These are phyloP conservation scores for Polydrusus cervinus DNA, from an alignment of 2,888 invertebrate species.

Conservation along the genomic window DNA sequence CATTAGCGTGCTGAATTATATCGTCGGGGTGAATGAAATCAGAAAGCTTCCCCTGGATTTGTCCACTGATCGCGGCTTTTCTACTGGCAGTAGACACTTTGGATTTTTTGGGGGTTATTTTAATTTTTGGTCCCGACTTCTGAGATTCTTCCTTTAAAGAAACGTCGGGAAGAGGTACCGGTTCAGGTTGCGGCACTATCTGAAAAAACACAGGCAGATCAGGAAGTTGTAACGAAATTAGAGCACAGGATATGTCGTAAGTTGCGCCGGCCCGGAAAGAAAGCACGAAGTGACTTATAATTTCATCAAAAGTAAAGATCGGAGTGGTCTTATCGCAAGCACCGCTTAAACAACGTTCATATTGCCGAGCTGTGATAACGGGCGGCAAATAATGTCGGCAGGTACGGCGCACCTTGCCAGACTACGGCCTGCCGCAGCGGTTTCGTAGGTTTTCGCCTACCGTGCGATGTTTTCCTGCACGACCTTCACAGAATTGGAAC, in stretches of 20 bases:
- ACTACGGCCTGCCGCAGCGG: constrained; percentile 49
- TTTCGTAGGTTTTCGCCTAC: constrained; percentile 48
- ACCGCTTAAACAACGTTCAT: constrained; percentile 51
- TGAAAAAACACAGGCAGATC: constrained; percentile 57
- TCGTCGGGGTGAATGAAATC: constrained; percentile 73
- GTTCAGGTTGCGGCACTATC: constrained; percentile 65
- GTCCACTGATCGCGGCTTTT: constrained; percentile 49
- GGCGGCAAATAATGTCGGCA: constrained; percentile 53
- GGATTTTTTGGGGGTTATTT: constrained; percentile 55
- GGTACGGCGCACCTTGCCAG: constrained; percentile 61
- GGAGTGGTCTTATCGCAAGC: constrained; percentile 57
- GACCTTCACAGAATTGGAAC: constrained; percentile 60
- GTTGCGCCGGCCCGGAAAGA: constrained; percentile 40
- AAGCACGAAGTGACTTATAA: constrained; percentile 55
- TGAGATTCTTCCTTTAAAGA: constrained; percentile 54
- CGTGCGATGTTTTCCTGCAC: constrained; percentile 55
- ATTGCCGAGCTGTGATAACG: constrained; percentile 44
- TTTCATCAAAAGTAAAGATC: constrained; percentile 63
- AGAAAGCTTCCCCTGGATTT: constrained; percentile 42
- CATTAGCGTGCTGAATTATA: constrained; percentile 70
- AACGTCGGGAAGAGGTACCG: constrained; percentile 40
- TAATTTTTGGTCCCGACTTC: constrained; percentile 47
- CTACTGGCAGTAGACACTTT: constrained; percentile 54
- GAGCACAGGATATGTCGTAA: constrained; percentile 35
- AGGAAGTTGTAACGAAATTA: constrained; percentile 34